Evolutionary conservation across 2,797 vertebrate species (phyloP).

Genomic region (Phalloptychus januarius): DNA sequence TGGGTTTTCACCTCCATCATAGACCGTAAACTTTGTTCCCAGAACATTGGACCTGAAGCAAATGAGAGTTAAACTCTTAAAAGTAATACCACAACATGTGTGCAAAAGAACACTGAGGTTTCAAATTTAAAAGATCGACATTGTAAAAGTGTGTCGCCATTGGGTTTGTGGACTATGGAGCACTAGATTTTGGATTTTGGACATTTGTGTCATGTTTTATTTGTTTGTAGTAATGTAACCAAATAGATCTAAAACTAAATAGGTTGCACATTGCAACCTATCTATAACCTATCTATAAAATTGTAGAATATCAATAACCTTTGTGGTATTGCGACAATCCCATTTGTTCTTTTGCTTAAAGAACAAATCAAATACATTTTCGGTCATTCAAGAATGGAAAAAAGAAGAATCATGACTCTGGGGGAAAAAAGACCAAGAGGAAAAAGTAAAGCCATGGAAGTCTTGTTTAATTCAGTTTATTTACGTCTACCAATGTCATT

Average conservation of each 20-base stretch:
- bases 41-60: constrained; percentile 87
- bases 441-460: background rate
- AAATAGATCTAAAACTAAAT: background rate
- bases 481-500: background rate
- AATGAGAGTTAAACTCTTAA: constrained; percentile 2
- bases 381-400: background rate
- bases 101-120: background rate
- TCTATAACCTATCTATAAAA: background rate
- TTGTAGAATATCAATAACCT: background rate
- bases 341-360: background rate
- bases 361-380: background rate
- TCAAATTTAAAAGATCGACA: background rate
- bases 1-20: constrained; percentile 87
- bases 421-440: background rate
- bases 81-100: background rate
- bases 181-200: background rate
- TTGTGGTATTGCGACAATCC: background rate
- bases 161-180: background rate
- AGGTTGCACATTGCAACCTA: background rate
- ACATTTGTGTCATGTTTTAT: background rate
- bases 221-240: background rate
- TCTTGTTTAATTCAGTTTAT: background rate
- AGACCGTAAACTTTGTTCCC: constrained; percentile 91
- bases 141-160: background rate
- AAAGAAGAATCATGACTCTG: background rate